Base-by-base conservation (phyloP, 2,888 invertebrate species). In the Chaitophorus viminalis region DNA sequence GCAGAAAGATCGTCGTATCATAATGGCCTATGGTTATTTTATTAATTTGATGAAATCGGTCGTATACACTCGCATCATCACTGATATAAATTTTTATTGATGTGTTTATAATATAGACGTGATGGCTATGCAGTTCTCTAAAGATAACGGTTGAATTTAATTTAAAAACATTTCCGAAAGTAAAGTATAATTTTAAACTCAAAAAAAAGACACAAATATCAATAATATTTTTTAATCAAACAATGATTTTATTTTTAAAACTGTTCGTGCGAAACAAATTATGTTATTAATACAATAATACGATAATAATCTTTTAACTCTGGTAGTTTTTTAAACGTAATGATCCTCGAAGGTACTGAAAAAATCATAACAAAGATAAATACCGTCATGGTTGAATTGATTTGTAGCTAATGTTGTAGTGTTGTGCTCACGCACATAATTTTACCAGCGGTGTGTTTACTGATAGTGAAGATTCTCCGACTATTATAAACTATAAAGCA, bases 311-410 rank as follows among this genome's bases (percentile, higher is more conserved):
- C 29, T 65, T 84, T 29, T 76, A 84, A 84, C 68, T 77, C 0
- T n/a, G 33, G 0, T 68, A 68, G 65, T 46, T 77, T 68, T 68
- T 52, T 46, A 65, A 25, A 46, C 39, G 75, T 76, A 84, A 84
- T 68, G 76, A 75, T 68, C 68, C 77, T 68, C 18, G 68, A 33
- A 84, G 31, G 39, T 65, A 31, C 21, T 25, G 14, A 76, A 65
- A 84, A 84, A 84, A 84, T 68, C 46, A 68, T 77, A 77, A 77
- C 68, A 77, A 84, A 84, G 68, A 84, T 68, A 84, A 84, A 65
- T 77, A 84, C 18, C 76, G 65, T 77, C 84, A 77, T 33, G 84
- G 84, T 52, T 5, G 46, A 77, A 46, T 68, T 18, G 46, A 33
- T 84, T 84, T 31, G n/a, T n/a, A n/a, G n/a, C n/a, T n/a, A 68